These are phyloP conservation scores for Scleropages formosus DNA, from an alignment of 2,797 vertebrate genomes.

Conservation along the genomic window DNA sequence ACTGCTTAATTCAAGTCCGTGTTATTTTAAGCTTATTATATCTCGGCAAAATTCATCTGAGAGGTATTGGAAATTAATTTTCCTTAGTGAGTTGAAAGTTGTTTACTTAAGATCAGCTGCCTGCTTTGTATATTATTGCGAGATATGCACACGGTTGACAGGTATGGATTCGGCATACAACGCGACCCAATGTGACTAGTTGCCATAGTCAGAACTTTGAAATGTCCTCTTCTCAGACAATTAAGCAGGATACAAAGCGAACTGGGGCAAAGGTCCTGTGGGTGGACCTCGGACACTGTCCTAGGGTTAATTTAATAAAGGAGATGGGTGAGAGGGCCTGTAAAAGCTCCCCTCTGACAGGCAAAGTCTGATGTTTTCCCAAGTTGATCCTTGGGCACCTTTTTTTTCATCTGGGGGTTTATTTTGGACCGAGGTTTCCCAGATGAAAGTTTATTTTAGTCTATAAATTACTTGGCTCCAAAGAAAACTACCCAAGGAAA, in stretches of 20 bases:
- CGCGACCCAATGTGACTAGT: slow-evolving; percentile 3
- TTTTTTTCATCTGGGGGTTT: slow-evolving; percentile 63
- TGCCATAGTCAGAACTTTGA: not conserved
- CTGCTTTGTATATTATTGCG: slow-evolving; percentile 36
- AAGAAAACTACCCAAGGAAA: slow-evolving; percentile 69
- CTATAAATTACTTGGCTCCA: slow-evolving; percentile 65
- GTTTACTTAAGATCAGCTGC: slow-evolving; percentile 35
- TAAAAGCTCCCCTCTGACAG: slow-evolving; percentile 57
- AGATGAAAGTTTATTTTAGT: slow-evolving; percentile 73
- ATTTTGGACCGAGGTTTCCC: slow-evolving; percentile 65
- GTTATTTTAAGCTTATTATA: slow-evolving; percentile 32
- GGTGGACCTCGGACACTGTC: slow-evolving; percentile 41
- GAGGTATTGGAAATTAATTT: slow-evolving; percentile 33
- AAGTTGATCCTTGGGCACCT: slow-evolving; percentile 59
- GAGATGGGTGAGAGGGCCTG: slow-evolving; percentile 50
- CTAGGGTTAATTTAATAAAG: slow-evolving; percentile 51
- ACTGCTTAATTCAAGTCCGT: slow-evolving; percentile 34
- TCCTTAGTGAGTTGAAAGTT: slow-evolving; percentile 33
- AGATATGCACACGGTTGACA: slow-evolving; percentile 22
- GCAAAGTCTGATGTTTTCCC: slow-evolving; percentile 63
- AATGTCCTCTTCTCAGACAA: slow-evolving; percentile 7
- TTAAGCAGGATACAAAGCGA: not conserved
- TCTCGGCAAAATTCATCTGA: slow-evolving; percentile 25
- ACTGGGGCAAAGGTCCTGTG: not conserved
- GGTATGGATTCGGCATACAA: slow-evolving; percentile 37